A percentile compares a stretch with the other conserved stretches of the same genome.
Conservation (phyloP, 2,888 invertebrate species). For the Aelia acuminata region DNA sequence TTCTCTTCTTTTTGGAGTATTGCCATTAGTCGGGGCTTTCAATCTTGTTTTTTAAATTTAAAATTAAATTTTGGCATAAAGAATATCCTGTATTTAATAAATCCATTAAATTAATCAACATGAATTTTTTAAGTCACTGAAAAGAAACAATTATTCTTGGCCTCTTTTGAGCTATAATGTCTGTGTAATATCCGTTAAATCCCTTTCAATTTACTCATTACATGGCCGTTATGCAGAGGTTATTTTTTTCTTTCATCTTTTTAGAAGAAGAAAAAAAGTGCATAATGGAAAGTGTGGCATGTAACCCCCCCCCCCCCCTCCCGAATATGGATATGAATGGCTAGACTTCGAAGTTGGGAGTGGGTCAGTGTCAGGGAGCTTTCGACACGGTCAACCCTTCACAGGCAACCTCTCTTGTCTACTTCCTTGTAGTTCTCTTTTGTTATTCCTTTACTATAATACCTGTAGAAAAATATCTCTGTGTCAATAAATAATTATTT, state of each 20-base stretch:
- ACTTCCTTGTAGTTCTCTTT: background rate
- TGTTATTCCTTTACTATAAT: background rate
- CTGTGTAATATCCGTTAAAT: constrained; percentile 2
- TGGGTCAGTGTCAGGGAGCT: background rate
- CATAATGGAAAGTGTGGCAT: background rate
- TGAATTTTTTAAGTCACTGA: background rate
- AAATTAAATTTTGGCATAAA: too few relatives aligned
- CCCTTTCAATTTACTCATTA: background rate
- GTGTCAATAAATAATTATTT: too few relatives aligned
- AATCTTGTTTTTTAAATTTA: too few relatives aligned
- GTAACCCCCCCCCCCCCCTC: too few relatives aligned
- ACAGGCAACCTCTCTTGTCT: background rate
- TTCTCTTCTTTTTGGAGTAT: background rate
- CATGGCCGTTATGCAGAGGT: background rate
- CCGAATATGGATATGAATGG: background rate
- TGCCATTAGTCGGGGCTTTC: background rate
- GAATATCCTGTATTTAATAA: too few relatives aligned
- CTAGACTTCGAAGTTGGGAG: background rate
- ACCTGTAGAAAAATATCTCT: too few relatives aligned
- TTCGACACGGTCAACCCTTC: constrained; percentile 1
- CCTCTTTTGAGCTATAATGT: background rate
- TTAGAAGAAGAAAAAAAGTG: background rate
- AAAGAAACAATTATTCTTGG: background rate
- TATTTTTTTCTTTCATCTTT: background rate
- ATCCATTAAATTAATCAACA: too few relatives aligned